Percentiles rank a stretch among this genome's conserved stretches.
Conservation (phyloP, 37 sponge, comb jelly and placozoan species). For the Dysidea cf. avara region DNA sequence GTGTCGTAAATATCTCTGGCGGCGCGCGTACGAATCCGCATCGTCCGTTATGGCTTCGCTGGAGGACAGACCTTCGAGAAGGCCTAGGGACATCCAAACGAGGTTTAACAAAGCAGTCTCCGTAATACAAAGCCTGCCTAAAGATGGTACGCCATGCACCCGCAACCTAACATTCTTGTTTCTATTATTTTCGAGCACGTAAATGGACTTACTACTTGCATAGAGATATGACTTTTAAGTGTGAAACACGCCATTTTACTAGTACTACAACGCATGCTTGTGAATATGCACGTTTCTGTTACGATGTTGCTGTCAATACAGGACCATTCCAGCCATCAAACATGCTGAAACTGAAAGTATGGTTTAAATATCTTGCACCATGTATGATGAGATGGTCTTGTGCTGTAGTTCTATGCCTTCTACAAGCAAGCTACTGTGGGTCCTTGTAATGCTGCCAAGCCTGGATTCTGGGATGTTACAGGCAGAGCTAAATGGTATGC, state of each 20-base stretch:
- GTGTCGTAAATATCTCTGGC: no score
- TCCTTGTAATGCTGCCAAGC: conserved; percentile 51
- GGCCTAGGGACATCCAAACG: conserved; percentile 36
- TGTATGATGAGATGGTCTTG: not conserved
- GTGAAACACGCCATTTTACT: no score
- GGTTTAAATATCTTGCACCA: not conserved
- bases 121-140: conserved; percentile 61
- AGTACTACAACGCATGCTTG: no score
- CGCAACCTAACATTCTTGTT: no score
- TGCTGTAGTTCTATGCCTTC: conserved; percentile 72
- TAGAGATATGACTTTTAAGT: no score
- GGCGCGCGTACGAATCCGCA: no score
- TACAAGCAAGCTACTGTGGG: conserved; percentile 74
- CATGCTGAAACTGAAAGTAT: conserved; percentile 56
- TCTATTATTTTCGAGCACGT: no score
- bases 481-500: conserved; percentile 64
- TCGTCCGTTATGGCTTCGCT: no score
- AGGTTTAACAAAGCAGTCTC: conserved; percentile 54
- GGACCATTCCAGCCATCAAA: conserved; percentile 72
- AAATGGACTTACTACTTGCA: no score
- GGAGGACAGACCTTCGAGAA: no score
- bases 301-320: conserved; percentile 2
- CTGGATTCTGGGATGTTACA: conserved; percentile 57
- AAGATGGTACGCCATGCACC: conserved; percentile 49
- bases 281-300: no score